phyloP scores from a whole-genome alignment of 2,888 invertebrate species.

The Sicus ferrugineus region DNA sequence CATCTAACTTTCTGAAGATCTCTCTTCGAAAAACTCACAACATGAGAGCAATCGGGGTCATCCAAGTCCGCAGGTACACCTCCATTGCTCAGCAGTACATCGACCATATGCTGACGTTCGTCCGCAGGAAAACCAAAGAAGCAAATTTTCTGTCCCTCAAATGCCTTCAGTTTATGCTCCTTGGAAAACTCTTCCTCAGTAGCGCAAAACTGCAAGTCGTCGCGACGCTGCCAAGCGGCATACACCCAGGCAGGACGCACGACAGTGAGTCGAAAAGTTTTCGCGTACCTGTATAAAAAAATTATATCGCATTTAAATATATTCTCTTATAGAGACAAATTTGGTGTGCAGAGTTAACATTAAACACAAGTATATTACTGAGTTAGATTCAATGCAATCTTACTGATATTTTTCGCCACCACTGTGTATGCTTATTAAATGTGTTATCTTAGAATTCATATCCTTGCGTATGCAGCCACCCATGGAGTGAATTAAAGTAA shows the following conservation, averaged over 20 bases:
- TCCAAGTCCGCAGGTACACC: slow-evolving; percentile 80
- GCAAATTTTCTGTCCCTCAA: slow-evolving; percentile 85
- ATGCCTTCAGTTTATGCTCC: slow-evolving; percentile 82
- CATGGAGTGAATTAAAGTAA: slow-evolving; percentile 93
- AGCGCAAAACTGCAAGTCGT: slow-evolving; percentile 75
- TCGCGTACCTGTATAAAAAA: slow-evolving; percentile 72
- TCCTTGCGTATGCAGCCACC: slow-evolving; percentile 94
- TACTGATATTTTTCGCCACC: slow-evolving; percentile 90
- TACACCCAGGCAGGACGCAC: slow-evolving; percentile 89
- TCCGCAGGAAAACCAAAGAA: slow-evolving; percentile 91
- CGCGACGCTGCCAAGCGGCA: slow-evolving; percentile 83
- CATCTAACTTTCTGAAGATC: slow-evolving; percentile 5
- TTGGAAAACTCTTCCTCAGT: slow-evolving; percentile 74
- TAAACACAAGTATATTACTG: neutral
- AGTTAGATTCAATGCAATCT: slow-evolving; percentile 43
- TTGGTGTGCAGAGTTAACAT: neutral
- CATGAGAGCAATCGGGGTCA: slow-evolving; percentile 88
- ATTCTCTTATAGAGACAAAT: neutral
- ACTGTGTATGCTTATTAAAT: slow-evolving; percentile 89
- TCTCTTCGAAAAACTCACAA: slow-evolving; percentile 72
- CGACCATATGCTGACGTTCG: slow-evolving; percentile 91
- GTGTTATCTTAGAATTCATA: slow-evolving; percentile 87
- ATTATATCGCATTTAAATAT: neutral
- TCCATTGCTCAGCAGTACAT: slow-evolving; percentile 85
- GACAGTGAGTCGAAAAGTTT: slow-evolving; percentile 87